These are phyloP conservation scores for Exocentrus adspersus DNA, from an alignment of 2,888 invertebrate species.

Conservation along the genomic window DNA sequence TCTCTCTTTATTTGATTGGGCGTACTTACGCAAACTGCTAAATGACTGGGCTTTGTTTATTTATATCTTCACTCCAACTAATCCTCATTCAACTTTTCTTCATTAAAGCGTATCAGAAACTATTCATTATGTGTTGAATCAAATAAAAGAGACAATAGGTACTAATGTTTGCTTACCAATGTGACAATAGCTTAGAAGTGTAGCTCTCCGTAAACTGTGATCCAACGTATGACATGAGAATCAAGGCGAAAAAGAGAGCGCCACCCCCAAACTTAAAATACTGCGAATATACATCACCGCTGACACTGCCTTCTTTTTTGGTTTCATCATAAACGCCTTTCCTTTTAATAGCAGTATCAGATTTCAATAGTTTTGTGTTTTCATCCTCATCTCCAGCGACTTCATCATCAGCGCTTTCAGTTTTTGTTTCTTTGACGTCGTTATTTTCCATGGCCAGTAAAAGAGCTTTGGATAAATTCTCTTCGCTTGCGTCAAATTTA, in stretches of 20 bases:
- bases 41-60: no score
- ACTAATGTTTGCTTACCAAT: no score
- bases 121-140: no score
- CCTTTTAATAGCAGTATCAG: conserved; percentile 16
- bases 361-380: conserved; percentile 34
- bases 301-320: conserved; percentile 52
- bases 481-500: conserved; percentile 21
- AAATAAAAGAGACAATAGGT: no score
- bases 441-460: neutral
- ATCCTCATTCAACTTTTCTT: no score
- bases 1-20: no score
- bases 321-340: conserved; percentile 51
- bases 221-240: conserved; percentile 46
- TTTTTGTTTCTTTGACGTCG: neutral
- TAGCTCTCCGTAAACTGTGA: conserved; percentile 49
- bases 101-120: no score
- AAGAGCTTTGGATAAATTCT: conserved; percentile 5
- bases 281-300: conserved; percentile 49
- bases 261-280: conserved; percentile 56
- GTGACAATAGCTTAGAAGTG: conserved; percentile 50
- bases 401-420: conserved; percentile 29
- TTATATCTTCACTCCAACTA: no score
- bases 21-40: no score
- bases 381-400: conserved; percentile 32
- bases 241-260: conserved; percentile 43